Evolutionary conservation across 2,113 vertebrate genomes (phyloP).

Genomic region (Peromyscus polionotus): DNA sequence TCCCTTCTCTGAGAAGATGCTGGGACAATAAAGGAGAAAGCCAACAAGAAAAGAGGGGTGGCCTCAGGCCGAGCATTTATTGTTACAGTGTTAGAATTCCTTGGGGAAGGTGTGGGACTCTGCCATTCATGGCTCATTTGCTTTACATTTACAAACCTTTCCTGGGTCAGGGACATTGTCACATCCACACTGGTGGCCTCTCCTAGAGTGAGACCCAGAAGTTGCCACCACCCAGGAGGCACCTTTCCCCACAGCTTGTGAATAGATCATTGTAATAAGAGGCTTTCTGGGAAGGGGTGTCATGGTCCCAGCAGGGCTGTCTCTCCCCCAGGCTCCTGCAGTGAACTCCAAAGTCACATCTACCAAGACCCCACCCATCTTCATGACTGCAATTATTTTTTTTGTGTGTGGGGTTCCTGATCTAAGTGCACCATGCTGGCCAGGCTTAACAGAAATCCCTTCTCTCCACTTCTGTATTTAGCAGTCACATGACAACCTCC

Average conservation of each 20-base stretch:
- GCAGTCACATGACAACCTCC: neutral
- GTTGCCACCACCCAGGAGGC: rapidly evolving
- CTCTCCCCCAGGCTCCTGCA: rapidly evolving
- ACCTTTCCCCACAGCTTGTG: neutral
- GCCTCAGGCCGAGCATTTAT: conserved; percentile 55
- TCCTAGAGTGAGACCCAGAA: neutral
- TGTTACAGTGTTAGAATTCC: conserved; percentile 76
- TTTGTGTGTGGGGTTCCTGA: neutral
- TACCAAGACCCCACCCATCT: neutral
- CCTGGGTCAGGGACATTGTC: neutral
- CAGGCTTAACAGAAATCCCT: neutral
- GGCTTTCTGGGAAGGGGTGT: rapidly evolving
- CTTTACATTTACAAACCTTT: neutral
- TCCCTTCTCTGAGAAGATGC: neutral
- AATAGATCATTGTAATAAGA: rapidly evolving
- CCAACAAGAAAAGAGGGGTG: neutral
- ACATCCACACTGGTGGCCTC: neutral
- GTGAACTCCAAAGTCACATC: neutral
- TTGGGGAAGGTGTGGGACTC: neutral
- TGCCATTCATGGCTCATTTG: rapidly evolving
- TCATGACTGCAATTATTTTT: neutral
- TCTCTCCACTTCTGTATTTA: neutral
- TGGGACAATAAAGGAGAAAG: neutral
- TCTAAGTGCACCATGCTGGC: neutral
- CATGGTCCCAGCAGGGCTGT: rapidly evolving